Evolutionary conservation across 2,797 vertebrate genomes (phyloP).

Genomic region (Discoglossus pictus): DNA sequence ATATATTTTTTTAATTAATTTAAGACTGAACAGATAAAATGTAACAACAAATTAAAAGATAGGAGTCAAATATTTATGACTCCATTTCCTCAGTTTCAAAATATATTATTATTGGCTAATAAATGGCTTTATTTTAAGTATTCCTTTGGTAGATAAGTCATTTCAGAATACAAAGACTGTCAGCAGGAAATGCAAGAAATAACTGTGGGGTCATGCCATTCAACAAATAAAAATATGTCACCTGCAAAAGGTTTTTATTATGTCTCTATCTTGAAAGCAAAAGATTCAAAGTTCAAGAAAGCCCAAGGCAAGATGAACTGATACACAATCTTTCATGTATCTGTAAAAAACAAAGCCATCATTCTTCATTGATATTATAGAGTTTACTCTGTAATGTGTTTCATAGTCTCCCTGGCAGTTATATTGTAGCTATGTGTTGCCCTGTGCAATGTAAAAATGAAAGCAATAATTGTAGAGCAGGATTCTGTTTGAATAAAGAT

Average conservation of each 20-base stretch:
- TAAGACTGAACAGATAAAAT: too few species aligned
- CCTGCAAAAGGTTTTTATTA: conserved; percentile 44
- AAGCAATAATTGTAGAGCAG: too few species aligned
- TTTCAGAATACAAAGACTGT: conserved; percentile 17
- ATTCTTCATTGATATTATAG: conserved; percentile 35
- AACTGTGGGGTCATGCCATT: conserved; percentile 35
- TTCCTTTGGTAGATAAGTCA: conserved; percentile 11
- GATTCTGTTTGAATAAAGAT: too few species aligned
- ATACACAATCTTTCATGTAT: conserved; percentile 19
- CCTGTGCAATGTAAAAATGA: neutral
- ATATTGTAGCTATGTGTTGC: conserved; percentile 13
- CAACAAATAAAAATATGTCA: conserved; percentile 50
- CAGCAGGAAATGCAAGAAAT: conserved; percentile 22
- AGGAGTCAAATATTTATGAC: too few species aligned
- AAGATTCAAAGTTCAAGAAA: conserved; percentile 46
- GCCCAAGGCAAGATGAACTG: conserved; percentile 32
- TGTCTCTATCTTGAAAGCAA: conserved; percentile 38
- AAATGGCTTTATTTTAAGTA: conserved; percentile 4
- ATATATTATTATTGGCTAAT: neutral
- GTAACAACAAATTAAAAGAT: too few species aligned
- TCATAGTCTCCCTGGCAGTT: conserved; percentile 12
- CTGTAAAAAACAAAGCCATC: conserved; percentile 36
- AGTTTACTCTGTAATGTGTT: conserved; percentile 9
- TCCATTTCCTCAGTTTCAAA: too few species aligned
- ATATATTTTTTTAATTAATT: too few species aligned